Base-by-base conservation (phyloP, 1,140 invertebrate genomes). In the Micrasema longulum region DNA sequence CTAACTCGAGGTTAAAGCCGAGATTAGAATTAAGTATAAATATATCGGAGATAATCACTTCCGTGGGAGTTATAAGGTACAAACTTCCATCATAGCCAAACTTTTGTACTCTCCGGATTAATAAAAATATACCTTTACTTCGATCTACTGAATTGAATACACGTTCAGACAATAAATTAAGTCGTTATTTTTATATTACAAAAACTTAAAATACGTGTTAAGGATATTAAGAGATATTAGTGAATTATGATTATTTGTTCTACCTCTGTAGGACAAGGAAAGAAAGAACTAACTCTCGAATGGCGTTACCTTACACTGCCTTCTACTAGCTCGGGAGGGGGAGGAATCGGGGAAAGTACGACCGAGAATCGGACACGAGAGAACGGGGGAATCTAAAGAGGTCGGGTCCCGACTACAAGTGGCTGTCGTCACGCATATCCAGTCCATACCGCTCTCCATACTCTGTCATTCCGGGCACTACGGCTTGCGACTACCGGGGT, bases 171-270 rank as follows among this genome's bases (percentile, higher is more conserved):
- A 55, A 55, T 55, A 23, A 36, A 55, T 55, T 35, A 55, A n/a
- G n/a, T n/a, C n/a, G n/a, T 45, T 14, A 38, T 38, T 7, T 7
- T 38, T 7, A 38, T 38, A 38, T 7, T 48, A 16, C 22, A 12
- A n/a, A 55, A 55, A 55, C 52, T 55, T 55, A 55, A 55, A 55
- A 31, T 55, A 55, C 14, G 52, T 53, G 50, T 53, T 53, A 53
- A 53, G 52, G 23, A 31, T 26, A 55, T 55, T 26, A 55, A 55
- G 14, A 31, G 6, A 6, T 31, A 22, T n/a, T n/a, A n/a, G n/a
- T n/a, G n/a, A n/a, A n/a, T n/a, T n/a, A n/a, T n/a, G n/a, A n/a
- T 26, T 14, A 55, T 36, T 55, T 16, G 12, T 36, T 55, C 52
- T 55, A 9, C 26, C 23, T 55, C n/a, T n/a, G n/a, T n/a, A n/a